These are phyloP conservation scores for Etheostoma spectabile DNA, from an alignment of 2,113 vertebrate species.

Conservation along the genomic window DNA sequence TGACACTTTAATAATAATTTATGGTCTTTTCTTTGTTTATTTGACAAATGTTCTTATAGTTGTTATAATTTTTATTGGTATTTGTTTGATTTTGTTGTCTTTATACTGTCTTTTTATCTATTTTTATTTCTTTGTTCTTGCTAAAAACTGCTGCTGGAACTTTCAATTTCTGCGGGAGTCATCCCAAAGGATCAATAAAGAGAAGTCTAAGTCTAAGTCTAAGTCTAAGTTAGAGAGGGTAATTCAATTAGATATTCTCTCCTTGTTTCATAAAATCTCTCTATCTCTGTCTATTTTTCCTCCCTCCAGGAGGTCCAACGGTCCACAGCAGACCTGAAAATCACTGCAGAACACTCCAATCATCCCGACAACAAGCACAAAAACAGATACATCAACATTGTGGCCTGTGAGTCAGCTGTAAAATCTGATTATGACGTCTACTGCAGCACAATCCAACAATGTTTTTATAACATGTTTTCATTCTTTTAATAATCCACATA, in stretches of 20 bases:
- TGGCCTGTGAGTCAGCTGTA: slow-evolving; percentile 93
- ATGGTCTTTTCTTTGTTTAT: too few relatives aligned
- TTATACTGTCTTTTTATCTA: too few relatives aligned
- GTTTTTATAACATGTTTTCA: slow-evolving; percentile 45
- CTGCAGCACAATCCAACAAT: slow-evolving; percentile 47
- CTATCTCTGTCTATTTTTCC: slow-evolving; percentile 28
- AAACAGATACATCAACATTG: slow-evolving; percentile 99
- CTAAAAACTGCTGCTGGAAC: too few relatives aligned
- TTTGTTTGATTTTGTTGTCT: too few relatives aligned
- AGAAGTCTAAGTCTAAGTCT: too few relatives aligned
- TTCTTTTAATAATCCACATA: slow-evolving; percentile 51
- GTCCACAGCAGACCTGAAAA: slow-evolving; percentile 95
- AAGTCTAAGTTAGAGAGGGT: not conserved
- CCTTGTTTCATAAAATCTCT: slow-evolving; percentile 38
- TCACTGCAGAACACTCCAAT: slow-evolving; percentile 99
- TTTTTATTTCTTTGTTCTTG: too few relatives aligned
- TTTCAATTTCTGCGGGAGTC: too few relatives aligned
- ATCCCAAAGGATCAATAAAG: too few relatives aligned
- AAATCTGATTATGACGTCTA: slow-evolving; percentile 47
- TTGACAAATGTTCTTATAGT: too few relatives aligned
- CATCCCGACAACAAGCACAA: slow-evolving; percentile 99
- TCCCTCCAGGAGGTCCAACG: slow-evolving; percentile 93
- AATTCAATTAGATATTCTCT: slow-evolving; percentile 23
- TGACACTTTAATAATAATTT: too few relatives aligned
- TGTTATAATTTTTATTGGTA: too few relatives aligned